phyloP scores from a whole-genome alignment of 2,797 vertebrate genomes.

The Paedocypris micromegethes region DNA sequence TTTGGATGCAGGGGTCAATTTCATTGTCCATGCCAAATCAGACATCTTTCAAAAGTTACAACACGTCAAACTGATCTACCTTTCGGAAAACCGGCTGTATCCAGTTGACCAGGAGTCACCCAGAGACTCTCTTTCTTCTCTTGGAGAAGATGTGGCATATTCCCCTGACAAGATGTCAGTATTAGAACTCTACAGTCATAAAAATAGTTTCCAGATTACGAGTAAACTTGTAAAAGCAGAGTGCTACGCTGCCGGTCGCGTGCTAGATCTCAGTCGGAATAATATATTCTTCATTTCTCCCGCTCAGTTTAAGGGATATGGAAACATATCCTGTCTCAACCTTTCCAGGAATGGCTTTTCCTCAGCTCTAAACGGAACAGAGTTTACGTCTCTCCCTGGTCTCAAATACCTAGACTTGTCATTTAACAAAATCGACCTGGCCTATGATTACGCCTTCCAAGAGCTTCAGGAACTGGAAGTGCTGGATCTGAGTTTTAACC shows the following conservation, averaged over 20 bases:
- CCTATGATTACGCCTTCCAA: slow-evolving; percentile 65
- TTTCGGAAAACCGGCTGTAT: slow-evolving; percentile 76
- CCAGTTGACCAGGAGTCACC: slow-evolving; percentile 32
- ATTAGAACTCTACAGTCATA: slow-evolving; percentile 19
- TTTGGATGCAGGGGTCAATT: slow-evolving; percentile 84
- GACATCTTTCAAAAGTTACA: slow-evolving; percentile 60
- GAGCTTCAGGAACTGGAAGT: slow-evolving; percentile 64
- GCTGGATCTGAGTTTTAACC: slow-evolving; percentile 72
- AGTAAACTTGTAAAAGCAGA: slow-evolving; percentile 62
- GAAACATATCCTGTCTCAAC: slow-evolving; percentile 74
- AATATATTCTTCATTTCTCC: slow-evolving; percentile 74
- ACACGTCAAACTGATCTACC: slow-evolving; percentile 66
- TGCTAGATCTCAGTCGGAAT: slow-evolving; percentile 74
- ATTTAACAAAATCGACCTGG: slow-evolving; percentile 72
- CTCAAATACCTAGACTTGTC: slow-evolving; percentile 78
- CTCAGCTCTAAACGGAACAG: slow-evolving; percentile 67
- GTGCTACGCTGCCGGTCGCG: slow-evolving; percentile 67
- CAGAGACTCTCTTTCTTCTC: too few relatives aligned
- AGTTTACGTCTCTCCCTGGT: slow-evolving; percentile 64
- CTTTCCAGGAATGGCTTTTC: slow-evolving; percentile 75
- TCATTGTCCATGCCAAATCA: slow-evolving; percentile 76
- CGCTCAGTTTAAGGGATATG: slow-evolving; percentile 63
- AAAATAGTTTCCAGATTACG: slow-evolving; percentile 34
- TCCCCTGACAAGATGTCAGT: slow-evolving; percentile 37
- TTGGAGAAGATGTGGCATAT: slow-evolving; percentile 5